Conservation (phyloP, 2,113 vertebrate genomes). For the Alectura lathami region DNA sequence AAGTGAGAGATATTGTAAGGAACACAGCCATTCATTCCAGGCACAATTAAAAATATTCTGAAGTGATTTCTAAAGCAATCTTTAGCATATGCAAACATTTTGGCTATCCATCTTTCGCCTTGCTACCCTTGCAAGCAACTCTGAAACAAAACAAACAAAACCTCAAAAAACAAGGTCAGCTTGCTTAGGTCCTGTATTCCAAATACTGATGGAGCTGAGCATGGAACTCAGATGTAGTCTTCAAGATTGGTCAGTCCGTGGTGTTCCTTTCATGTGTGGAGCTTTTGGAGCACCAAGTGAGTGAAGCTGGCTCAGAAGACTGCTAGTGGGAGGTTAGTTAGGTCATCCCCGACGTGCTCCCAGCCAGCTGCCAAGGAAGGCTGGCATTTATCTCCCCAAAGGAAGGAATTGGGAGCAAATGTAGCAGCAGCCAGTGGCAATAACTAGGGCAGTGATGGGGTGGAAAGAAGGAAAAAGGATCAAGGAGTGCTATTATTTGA, state of each 20-base stretch:
- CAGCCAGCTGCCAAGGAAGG: background rate
- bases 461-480: background rate
- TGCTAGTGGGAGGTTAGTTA: rapidly evolving
- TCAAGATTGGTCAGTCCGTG: background rate
- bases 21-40: background rate
- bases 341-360: background rate
- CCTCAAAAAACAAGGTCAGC: background rate
- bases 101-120: background rate
- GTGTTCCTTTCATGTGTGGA: background rate
- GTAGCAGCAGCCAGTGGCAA: background rate
- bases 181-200: background rate
- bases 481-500: background rate
- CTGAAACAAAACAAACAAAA: background rate
- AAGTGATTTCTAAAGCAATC: background rate
- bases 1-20: background rate
- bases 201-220: background rate
- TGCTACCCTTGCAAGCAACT: background rate
- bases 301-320: background rate
- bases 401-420: background rate
- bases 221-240: background rate
- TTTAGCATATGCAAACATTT: background rate
- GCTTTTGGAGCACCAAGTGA: background rate
- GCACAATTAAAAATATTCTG: background rate
- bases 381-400: background rate
- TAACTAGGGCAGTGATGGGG: background rate